These are phyloP conservation scores for Parnassius apollo DNA, from an alignment of 2,888 invertebrate genomes.

Conservation along the genomic window DNA sequence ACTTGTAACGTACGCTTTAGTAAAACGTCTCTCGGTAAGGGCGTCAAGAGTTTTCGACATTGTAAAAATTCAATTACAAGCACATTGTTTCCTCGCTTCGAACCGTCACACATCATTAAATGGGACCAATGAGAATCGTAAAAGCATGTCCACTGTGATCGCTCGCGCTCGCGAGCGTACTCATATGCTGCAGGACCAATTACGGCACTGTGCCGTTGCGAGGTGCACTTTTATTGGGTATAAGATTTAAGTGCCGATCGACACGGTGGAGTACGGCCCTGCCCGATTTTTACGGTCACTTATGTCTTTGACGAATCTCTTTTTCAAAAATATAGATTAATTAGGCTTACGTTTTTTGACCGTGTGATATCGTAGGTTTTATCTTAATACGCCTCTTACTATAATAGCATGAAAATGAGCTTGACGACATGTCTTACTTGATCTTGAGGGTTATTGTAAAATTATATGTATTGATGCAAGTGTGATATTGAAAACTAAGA, in stretches of 20 bases:
- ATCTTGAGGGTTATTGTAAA: no score
- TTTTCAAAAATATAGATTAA: slow-evolving; percentile 14
- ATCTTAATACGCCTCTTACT: no score
- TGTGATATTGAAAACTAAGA: no score
- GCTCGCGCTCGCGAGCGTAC: slow-evolving; percentile 45
- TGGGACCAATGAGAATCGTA: slow-evolving; percentile 74
- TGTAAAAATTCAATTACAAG: slow-evolving; percentile 72
- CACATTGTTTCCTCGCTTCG: slow-evolving; percentile 63
- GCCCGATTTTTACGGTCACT: slow-evolving; percentile 71
- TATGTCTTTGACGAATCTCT: slow-evolving; percentile 42
- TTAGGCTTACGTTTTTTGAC: no score
- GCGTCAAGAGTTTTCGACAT: slow-evolving; percentile 47
- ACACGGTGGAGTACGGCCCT: slow-evolving; percentile 62
- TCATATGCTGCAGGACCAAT: slow-evolving; percentile 72
- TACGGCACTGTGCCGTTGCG: slow-evolving; percentile 62
- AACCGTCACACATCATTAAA: slow-evolving; percentile 75
- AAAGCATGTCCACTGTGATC: slow-evolving; percentile 62
- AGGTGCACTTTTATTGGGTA: slow-evolving; percentile 78
- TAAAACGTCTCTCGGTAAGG: slow-evolving; percentile 15
- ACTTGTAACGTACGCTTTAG: slow-evolving; percentile 20
- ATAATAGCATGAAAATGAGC: no score
- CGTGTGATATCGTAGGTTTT: no score
- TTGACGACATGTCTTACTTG: no score
- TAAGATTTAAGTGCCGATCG: slow-evolving; percentile 78
- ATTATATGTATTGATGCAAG: no score